Conservation (phyloP, 2,797 vertebrate species). For the Benthosema pterotum region DNA sequence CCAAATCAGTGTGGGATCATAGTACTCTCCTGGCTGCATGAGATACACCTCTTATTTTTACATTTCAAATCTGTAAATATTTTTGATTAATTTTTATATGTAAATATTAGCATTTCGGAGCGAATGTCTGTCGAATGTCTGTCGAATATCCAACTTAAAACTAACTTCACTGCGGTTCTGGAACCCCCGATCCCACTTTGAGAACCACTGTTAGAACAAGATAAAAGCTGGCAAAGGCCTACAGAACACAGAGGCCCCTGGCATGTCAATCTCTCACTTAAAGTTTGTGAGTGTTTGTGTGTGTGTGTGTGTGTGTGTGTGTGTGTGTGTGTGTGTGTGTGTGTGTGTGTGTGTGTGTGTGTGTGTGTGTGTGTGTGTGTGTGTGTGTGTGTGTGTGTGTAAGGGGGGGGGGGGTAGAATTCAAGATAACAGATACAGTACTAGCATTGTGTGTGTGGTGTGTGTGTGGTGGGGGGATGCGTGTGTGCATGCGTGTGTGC, state of each 20-base stretch:
- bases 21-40: too few species aligned
- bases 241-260: slow-evolving; percentile 1
- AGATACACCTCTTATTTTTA: too few species aligned
- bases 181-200: neutral
- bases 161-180: too few species aligned
- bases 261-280: slow-evolving; percentile 14
- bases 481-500: neutral
- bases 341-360: slow-evolving; percentile 5
- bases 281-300: neutral
- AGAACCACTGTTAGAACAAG: neutral
- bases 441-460: neutral
- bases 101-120: too few species aligned
- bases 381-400: neutral
- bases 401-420: too few species aligned
- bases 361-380: slow-evolving; percentile 3
- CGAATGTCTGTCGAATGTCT: too few species aligned
- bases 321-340: neutral
- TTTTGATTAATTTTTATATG: too few species aligned
- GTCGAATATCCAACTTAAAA: too few species aligned
- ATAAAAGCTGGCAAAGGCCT: neutral
- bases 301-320: slow-evolving; percentile 8
- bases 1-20: too few species aligned
- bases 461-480: neutral
- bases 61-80: too few species aligned
- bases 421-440: too few species aligned